Evolutionary conservation across 2,888 invertebrate species (phyloP), one percentile per base, ranked within the genome.

Genomic region (Tridacna gigas): DNA sequence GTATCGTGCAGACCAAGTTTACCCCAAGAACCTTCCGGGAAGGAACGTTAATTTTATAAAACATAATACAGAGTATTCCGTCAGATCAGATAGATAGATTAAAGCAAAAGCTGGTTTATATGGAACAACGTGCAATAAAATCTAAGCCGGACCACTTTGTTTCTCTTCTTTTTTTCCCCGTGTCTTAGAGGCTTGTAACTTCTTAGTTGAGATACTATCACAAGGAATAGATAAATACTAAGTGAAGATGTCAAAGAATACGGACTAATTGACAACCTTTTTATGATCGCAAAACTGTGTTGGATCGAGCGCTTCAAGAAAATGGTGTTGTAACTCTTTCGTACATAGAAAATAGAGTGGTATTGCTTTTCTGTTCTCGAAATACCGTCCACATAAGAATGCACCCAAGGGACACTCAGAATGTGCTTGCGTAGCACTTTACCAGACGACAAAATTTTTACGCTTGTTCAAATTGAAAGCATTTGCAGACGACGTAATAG

Each of bases 71-170:
- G 63, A 45, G 45, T 20, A 67, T 26, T 67, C 20, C 67, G 28
- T 12, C 20, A n/a, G 67, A 67, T 67, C 45, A 37, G 45, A 37
- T n/a, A 28, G 45, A 18, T 18, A 56, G 75, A 80, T 37, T 80
- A 69, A 80, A 80, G 69, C 67, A 75, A 56, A 37, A 67, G n/a
- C 67, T 45, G n/a, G 37, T 67, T 67, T 67, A 67, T 37, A 12
- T 67, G 67, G 67, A 67, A 67, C 37, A 45, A 67, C 67, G 45
- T 45, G 37, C 20, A 45, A 45, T 18, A n/a, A 67, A n/a, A n/a
- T 45, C 28, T 37, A 56, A 56, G 56, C 15, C 5, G 56, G 15
- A 11, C 9, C 9, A 3, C 20, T 63, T 63, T 63, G 63, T 63
- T 22, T 63, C 4, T 25, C 3, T 20, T 63, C 25, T n/a, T 22